Conservation (phyloP, 2,888 invertebrate species). For the Schizaphis graminum region DNA sequence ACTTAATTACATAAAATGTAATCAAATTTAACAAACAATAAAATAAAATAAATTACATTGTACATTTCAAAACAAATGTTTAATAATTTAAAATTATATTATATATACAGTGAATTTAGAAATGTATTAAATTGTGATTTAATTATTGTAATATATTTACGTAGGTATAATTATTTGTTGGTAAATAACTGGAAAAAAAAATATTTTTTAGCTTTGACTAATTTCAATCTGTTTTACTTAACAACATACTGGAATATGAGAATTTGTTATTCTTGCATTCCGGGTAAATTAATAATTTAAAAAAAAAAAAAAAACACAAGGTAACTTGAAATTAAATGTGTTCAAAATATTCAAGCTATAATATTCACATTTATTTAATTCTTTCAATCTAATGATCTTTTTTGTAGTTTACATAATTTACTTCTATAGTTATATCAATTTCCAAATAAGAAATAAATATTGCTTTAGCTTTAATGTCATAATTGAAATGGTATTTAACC, state of each 20-base stretch:
- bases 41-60: too few relatives aligned
- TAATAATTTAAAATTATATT: too few relatives aligned
- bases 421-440: background rate
- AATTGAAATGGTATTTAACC: background rate
- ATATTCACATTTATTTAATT: background rate
- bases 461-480: background rate
- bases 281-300: background rate
- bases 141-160: too few relatives aligned
- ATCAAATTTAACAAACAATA: too few relatives aligned
- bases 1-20: too few relatives aligned
- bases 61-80: too few relatives aligned
- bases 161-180: background rate
- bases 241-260: background rate
- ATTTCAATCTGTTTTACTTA: background rate
- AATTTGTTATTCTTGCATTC: too few relatives aligned
- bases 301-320: background rate
- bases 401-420: background rate
- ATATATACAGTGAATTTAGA: too few relatives aligned
- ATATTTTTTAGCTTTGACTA: background rate
- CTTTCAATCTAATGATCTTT: background rate
- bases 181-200: background rate
- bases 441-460: background rate
- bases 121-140: too few relatives aligned
- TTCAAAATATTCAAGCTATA: background rate
- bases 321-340: background rate